phyloP scores from a whole-genome alignment of 2,888 invertebrate species.

The Mystacides longicornis region DNA sequence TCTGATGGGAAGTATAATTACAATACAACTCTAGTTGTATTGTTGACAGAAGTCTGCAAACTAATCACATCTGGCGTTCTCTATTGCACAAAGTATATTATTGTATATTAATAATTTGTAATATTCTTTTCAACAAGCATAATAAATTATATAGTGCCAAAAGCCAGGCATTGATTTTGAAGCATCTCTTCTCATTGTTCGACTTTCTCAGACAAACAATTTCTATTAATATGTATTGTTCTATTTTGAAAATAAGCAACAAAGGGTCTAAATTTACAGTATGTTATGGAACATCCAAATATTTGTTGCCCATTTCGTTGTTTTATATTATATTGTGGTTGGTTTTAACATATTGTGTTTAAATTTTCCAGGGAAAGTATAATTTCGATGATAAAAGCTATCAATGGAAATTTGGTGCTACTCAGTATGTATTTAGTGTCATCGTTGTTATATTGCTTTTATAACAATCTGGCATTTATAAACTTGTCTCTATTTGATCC shows the following conservation, averaged over 20 bases:
- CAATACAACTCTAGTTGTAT: slow-evolving; percentile 80
- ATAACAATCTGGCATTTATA: slow-evolving; percentile 89
- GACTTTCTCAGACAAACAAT: too few species aligned
- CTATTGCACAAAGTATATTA: slow-evolving; percentile 62
- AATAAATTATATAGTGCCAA: too few species aligned
- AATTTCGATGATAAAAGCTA: slow-evolving; percentile 48
- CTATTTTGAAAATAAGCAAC: too few species aligned
- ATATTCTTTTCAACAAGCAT: too few species aligned
- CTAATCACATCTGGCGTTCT: slow-evolving; percentile 62
- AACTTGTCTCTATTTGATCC: slow-evolving; percentile 90
- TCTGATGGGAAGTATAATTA: slow-evolving; percentile 75
- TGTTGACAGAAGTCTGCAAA: slow-evolving; percentile 82
- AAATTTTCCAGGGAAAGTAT: slow-evolving; percentile 52
- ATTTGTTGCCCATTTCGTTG: too few species aligned
- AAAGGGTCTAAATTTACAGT: too few species aligned
- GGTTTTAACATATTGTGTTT: too few species aligned
- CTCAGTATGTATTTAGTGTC: slow-evolving; percentile 82
- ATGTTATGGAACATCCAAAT: too few species aligned
- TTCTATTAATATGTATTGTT: too few species aligned
- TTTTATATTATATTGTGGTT: too few species aligned
- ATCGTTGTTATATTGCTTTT: slow-evolving; percentile 83
- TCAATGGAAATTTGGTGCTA: slow-evolving; percentile 55
- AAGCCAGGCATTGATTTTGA: too few species aligned
- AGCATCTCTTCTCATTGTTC: too few species aligned
- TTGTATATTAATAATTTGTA: not conserved